A percentile compares a stretch with the other conserved stretches of the same genome.
phyloP scores from a whole-genome alignment of 2,113 vertebrate genomes.

The Actinemys pallida region DNA sequence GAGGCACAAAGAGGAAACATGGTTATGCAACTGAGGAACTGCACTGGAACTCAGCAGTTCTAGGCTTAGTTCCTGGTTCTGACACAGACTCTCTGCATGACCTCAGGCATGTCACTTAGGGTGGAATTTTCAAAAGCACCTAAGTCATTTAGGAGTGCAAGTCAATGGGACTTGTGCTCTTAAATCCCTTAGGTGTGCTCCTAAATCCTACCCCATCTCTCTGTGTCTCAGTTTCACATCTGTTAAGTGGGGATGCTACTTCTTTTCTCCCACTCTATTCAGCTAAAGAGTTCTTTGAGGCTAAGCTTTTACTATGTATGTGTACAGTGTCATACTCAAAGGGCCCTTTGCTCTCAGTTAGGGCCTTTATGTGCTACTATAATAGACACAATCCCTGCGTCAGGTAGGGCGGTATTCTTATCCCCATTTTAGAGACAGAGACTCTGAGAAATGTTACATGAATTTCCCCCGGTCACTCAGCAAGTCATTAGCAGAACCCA shows the following conservation, averaged over 20 bases:
- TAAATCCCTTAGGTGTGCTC: not conserved
- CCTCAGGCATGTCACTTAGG: not conserved
- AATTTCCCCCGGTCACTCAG: not conserved
- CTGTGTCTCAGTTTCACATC: not conserved
- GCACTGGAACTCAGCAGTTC: too few relatives aligned
- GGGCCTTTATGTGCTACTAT: too few relatives aligned
- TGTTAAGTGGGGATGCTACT: not conserved
- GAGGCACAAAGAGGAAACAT: not conserved
- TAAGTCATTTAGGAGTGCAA: too few relatives aligned
- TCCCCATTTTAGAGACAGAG: too few relatives aligned
- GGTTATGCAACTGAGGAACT: too few relatives aligned
- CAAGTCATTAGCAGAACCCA: not conserved
- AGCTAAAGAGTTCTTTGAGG: not conserved
- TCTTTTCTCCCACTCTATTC: not conserved
- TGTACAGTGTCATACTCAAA: fast-evolving
- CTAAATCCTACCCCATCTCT: not conserved
- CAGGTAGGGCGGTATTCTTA: too few relatives aligned
- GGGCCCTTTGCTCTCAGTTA: not conserved
- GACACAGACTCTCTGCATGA: too few relatives aligned
- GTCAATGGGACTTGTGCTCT: not conserved
- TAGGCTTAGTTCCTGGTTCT: too few relatives aligned
- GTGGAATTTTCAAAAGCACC: not conserved
- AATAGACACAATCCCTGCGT: too few relatives aligned
- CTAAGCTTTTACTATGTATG: not conserved
- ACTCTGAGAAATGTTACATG: not conserved